Conservation (phyloP, 2,888 invertebrate genomes). For the Lissonota sp. region DNA sequence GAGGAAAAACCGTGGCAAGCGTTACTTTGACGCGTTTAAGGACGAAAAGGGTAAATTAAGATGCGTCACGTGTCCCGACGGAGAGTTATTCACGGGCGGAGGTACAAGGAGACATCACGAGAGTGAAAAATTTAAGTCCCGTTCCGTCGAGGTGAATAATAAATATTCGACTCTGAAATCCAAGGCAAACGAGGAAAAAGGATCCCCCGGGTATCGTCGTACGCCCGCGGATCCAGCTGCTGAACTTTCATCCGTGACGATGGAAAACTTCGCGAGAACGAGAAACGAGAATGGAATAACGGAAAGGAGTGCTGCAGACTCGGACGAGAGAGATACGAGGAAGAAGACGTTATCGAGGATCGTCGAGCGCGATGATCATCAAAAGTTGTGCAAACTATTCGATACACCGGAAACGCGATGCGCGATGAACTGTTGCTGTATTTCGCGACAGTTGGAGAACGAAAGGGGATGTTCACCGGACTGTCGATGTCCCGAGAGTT, state of each 20-base stretch:
- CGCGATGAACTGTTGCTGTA: slow-evolving; percentile 54
- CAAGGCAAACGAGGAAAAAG: slow-evolving; percentile 23
- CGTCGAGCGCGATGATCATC: neutral
- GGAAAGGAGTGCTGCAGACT: neutral
- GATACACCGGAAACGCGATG: slow-evolving; percentile 50
- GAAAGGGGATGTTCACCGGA: slow-evolving; percentile 44
- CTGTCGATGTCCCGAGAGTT: slow-evolving; percentile 62
- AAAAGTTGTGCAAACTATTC: slow-evolving; percentile 58
- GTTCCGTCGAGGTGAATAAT: slow-evolving; percentile 14
- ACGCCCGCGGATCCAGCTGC: slow-evolving; percentile 6
- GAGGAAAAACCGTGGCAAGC: slow-evolving; percentile 7
- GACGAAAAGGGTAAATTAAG: neutral
- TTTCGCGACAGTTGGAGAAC: slow-evolving; percentile 39
- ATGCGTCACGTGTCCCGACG: neutral
- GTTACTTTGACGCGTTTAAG: neutral
- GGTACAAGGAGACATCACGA: slow-evolving; percentile 3
- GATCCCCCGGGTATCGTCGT: slow-evolving; percentile 9
- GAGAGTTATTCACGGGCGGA: neutral
- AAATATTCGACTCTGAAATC: slow-evolving; percentile 19
- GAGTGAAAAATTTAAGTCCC: slow-evolving; percentile 32
- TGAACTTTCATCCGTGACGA: slow-evolving; percentile 11
- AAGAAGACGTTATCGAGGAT: slow-evolving; percentile 22
- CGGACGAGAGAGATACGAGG: neutral
- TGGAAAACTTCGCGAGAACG: slow-evolving; percentile 21
- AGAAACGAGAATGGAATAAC: slow-evolving; percentile 4